Base-by-base conservation (phyloP, 2,797 vertebrate genomes). In the Peromyscus eremicus region DNA sequence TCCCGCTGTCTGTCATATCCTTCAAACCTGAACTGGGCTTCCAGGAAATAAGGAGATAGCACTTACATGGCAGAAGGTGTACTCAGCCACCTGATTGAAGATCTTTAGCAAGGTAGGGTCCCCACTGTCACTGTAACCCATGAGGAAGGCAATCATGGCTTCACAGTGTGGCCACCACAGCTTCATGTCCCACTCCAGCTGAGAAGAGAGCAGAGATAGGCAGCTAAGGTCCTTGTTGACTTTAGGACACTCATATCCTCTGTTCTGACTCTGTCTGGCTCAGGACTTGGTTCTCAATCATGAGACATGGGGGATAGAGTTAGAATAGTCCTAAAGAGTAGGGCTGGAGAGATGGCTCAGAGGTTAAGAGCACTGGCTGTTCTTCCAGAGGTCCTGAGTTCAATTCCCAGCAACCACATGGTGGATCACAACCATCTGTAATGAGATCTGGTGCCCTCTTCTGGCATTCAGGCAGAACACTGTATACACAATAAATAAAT, bases 141-240 rank as follows among this genome's bases (percentile, higher is more conserved):
- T 99, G 77, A 99, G 99, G 95, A 99, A 99, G 64, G 99, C 99
- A 0, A 99, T 97, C 79, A 99, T 99, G 92, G 99, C 99, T 97
- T 99, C 99, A 13, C 98, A 99, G 98, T 99, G 99, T 2, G 99
- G 99, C 99, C 99, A 99, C 99, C 99, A 99, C 90, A 99, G 98
- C 98, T 99, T 99, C 99, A 99, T 99, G 77, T 96, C 99, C 99
- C 99, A 99, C 98, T 99, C 99, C 97, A 99, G 97, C 99, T 99
- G 98, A 37, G n/a, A 62, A 40, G 49, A 88, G 27, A 91, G 49
- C 40, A 27, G 37, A 52, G 40, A 43, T 11, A 52, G 49, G 73
- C 6, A 14, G 34, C 79, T 49, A 6, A 92, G 89, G 21, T 46
- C 49, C 84, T 57, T 14, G 46, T 6, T 29, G n/a, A 32, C 82